Evolutionary conservation across 2,888 invertebrate genomes (phyloP).

Genomic region (Caenorhabditis japonica): DNA sequence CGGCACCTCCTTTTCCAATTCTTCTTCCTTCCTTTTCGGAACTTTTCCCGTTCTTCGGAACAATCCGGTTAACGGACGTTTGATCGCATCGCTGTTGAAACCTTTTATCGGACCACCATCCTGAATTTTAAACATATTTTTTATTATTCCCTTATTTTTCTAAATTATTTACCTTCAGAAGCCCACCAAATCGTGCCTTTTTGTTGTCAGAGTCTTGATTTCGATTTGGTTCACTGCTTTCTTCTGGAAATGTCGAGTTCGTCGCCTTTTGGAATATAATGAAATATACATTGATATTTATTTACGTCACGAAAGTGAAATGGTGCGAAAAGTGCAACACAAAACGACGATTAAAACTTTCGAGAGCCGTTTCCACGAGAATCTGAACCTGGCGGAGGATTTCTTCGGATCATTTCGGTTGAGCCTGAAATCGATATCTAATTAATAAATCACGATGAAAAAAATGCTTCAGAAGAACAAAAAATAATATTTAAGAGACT

Average conservation of each 20-base stretch:
- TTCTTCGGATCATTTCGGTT: conserved; percentile 12
- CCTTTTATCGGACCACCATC: conserved; percentile 50
- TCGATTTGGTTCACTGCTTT: conserved; percentile 38
- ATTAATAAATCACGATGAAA: no score
- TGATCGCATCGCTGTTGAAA: conserved; percentile 62
- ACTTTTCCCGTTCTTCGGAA: conserved; percentile 63
- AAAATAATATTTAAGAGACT: no score
- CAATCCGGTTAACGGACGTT: conserved; percentile 69
- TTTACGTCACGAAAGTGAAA: background rate
- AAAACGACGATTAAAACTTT: conserved; percentile 39
- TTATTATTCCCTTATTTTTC: background rate
- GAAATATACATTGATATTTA: conserved; percentile 12
- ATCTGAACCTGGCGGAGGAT: conserved; percentile 7
- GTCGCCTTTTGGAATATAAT: conserved; percentile 15
- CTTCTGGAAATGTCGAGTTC: conserved; percentile 62
- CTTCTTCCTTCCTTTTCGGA: conserved; percentile 40
- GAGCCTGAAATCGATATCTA: no score
- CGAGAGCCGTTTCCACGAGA: conserved; percentile 1
- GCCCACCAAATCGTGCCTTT: conserved; percentile 48
- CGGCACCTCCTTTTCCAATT: conserved; percentile 16
- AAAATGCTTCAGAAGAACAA: no score
- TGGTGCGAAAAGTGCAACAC: conserved; percentile 28
- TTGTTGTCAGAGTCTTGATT: conserved; percentile 34
- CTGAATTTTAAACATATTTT: background rate
- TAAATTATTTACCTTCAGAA: conserved; percentile 31